Conservation (phyloP, 2,888 invertebrate species). For the Drosophila crucigera region DNA sequence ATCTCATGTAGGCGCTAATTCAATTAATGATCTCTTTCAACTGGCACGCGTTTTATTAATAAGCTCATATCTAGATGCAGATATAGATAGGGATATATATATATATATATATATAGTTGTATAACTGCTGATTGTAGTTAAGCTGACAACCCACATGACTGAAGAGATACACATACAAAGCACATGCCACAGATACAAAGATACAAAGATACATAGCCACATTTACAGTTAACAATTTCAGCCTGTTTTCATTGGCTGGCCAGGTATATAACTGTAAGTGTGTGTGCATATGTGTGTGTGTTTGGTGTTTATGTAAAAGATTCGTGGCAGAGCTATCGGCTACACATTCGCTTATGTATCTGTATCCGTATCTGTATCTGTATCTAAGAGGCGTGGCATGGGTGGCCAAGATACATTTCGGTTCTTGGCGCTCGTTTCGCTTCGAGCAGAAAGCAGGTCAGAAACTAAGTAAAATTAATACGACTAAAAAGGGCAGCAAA, state of each 20-base stretch:
- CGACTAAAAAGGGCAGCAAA: background rate
- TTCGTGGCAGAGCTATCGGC: conserved; percentile 53
- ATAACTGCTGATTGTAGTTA: background rate
- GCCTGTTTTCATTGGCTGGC: conserved; percentile 56
- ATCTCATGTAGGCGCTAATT: conserved; percentile 68
- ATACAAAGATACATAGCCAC: conserved; percentile 30
- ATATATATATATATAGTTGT: background rate
- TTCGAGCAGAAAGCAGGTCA: conserved; percentile 24
- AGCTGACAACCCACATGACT: conserved; percentile 14
- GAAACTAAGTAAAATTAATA: background rate
- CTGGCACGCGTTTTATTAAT: conserved; percentile 55
- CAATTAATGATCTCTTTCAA: conserved; percentile 62
- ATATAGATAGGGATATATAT: background rate
- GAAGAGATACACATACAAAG: conserved; percentile 13
- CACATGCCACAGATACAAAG: conserved; percentile 23
- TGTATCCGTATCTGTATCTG: conserved; percentile 17
- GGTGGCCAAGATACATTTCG: conserved; percentile 45
- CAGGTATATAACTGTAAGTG: conserved; percentile 15
- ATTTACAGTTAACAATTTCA: conserved; percentile 28
- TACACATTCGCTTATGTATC: conserved; percentile 47
- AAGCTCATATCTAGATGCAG: conserved; percentile 15
- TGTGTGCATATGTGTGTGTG: conserved; percentile 10
- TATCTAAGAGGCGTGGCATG: conserved; percentile 63
- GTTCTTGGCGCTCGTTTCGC: background rate
- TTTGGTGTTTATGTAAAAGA: conserved; percentile 53